A percentile compares a stretch with the other conserved stretches of the same genome.
Conservation (phyloP, 92 coral and sea anemone species). For the Ricordea florida region DNA sequence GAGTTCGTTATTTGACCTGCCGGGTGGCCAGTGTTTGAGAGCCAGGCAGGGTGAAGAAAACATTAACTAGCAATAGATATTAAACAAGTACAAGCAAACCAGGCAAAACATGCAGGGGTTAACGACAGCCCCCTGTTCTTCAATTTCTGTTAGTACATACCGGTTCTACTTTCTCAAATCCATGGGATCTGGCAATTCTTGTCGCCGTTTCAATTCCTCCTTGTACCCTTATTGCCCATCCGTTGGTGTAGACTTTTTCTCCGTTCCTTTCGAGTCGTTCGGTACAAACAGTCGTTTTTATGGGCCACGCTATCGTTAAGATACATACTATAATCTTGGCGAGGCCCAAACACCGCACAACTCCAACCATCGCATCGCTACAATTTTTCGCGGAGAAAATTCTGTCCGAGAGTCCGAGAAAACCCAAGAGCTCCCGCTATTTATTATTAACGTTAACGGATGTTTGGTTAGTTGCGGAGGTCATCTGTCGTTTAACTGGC, state of each 20-base stretch:
- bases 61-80: slow-evolving; percentile 7
- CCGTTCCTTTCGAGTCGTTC: slow-evolving; percentile 28
- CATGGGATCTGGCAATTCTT: slow-evolving; percentile 88
- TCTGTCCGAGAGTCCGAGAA: slow-evolving; percentile 47
- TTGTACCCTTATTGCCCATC: slow-evolving; percentile 91
- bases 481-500: slow-evolving; percentile 75
- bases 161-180: slow-evolving; percentile 89
- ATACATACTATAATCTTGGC: slow-evolving; percentile 54
- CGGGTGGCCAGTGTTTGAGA: slow-evolving; percentile 52
- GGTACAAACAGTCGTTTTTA: neutral
- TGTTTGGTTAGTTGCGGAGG: slow-evolving; percentile 71
- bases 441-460: slow-evolving; percentile 77
- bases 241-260: slow-evolving; percentile 89
- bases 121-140: neutral
- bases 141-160: slow-evolving; percentile 46
- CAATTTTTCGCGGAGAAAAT: slow-evolving; percentile 58
- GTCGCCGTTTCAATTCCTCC: slow-evolving; percentile 90
- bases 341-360: slow-evolving; percentile 80
- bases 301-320: slow-evolving; percentile 42
- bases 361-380: slow-evolving; percentile 98
- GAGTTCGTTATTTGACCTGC: slow-evolving; percentile 42
- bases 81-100: slow-evolving; percentile 36
- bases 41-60: slow-evolving; percentile 39
- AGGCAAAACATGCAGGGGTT: neutral
- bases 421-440: slow-evolving; percentile 68